phyloP scores from a whole-genome alignment of 2,888 invertebrate species.

The Amphipoea oculea region DNA sequence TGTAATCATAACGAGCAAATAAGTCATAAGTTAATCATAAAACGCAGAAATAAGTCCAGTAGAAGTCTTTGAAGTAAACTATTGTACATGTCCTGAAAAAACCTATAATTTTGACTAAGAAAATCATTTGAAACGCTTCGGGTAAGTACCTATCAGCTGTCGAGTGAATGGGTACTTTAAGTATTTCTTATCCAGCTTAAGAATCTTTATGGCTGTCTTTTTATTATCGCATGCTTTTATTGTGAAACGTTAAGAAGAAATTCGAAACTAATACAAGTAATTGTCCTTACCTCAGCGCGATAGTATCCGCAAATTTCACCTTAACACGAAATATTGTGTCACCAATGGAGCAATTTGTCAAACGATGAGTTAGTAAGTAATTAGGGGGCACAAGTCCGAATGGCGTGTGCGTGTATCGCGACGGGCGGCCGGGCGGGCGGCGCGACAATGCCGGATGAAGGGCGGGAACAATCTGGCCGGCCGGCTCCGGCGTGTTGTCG shows the following conservation, averaged over 20 bases:
- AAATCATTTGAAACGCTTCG: conserved; percentile 17
- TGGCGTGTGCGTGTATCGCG: conserved; percentile 63
- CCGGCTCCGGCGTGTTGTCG: conserved; percentile 58
- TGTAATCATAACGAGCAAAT: not conserved
- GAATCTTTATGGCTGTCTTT: conserved; percentile 77
- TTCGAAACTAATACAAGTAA: conserved; percentile 64
- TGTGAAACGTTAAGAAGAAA: conserved; percentile 68
- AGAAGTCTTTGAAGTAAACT: conserved; percentile 8
- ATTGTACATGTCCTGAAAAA: not conserved
- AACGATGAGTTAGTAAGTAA: conserved; percentile 66
- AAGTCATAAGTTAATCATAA: not conserved
- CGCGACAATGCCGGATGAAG: conserved; percentile 74
- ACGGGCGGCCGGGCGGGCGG: conserved; percentile 67
- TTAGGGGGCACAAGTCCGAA: conserved; percentile 68
- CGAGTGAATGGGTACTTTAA: conserved; percentile 45
- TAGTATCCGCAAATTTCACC: conserved; percentile 67
- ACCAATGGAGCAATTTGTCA: conserved; percentile 69
- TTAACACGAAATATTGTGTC: conserved; percentile 67
- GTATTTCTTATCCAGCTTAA: conserved; percentile 63
- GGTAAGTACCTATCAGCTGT: conserved; percentile 15
- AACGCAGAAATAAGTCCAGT: not conserved
- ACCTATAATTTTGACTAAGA: not conserved
- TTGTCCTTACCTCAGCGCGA: conserved; percentile 71
- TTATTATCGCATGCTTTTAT: conserved; percentile 75
- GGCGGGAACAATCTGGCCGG: conserved; percentile 77